Evolutionary conservation across 2,113 vertebrate genomes (phyloP), one percentile per base, ranked within the genome.

Genomic region (Otis tarda): DNA sequence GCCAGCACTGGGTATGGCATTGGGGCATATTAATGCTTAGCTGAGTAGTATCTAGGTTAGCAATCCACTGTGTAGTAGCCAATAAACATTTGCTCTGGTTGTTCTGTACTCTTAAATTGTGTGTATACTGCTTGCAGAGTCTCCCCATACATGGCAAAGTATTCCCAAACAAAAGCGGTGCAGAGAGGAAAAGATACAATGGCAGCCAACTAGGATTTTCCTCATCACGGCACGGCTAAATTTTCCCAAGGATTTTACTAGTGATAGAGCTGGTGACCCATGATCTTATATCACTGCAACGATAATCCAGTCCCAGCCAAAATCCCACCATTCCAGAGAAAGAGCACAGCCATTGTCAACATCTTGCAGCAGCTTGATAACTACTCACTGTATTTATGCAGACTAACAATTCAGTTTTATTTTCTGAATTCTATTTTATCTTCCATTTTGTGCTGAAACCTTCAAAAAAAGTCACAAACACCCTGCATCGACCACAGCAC

Each of bases 21-120:
- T 5, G 3, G 65, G 65, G 27, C 76, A 65, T 10, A 9, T 52
- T 45, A 73, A 88, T 63, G 71, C 24, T 37, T 67, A 63, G 56
- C 47, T 49, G 45, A 83, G 55, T 21, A 24, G 25, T 30, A 47
- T 47, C 89, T 75, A 77, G n/a, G 25, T 86, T 14, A 59, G 67
- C 69, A 92, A 86, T 27, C n/a, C 2, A 1, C 37, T 81, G 31
- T 16, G 31, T 14, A 55, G n/a, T 31, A 78, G 60, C 18, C 64
- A 81, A 57, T 59, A 91, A 92, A 89, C 78, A 87, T 87, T 90
- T 60, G 52, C 69, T 87, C 60, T 83, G 10, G 87, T 90, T 60
- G 56, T 65, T 87, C 60, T 83, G 10, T 47, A 35, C 24, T 56
- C 33, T 55, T 43, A 41, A 11, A 37, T 7, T 47, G 22, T 9